Percentiles rank a stretch among this genome's conserved stretches.
These are phyloP conservation scores for Alethe diademata DNA, from an alignment of 2,113 vertebrate species.

Conservation along the genomic window DNA sequence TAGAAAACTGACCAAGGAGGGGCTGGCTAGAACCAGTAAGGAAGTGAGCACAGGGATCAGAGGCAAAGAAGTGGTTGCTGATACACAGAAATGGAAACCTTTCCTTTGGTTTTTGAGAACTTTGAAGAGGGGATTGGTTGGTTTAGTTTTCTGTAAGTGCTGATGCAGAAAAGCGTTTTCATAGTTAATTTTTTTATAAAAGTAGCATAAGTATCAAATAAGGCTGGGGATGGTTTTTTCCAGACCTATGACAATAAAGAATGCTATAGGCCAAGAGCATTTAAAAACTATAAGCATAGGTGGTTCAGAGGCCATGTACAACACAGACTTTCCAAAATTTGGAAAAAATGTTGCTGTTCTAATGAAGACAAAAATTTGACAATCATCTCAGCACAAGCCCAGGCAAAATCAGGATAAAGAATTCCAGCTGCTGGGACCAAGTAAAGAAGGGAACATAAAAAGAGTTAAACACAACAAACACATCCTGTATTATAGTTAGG, in stretches of 20 bases:
- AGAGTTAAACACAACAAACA: neutral
- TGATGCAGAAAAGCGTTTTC: fast-evolving
- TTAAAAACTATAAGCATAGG: neutral
- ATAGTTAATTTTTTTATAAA: neutral
- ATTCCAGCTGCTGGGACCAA: neutral
- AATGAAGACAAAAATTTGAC: neutral
- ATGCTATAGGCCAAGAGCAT: neutral
- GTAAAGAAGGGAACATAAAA: neutral
- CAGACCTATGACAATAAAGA: neutral
- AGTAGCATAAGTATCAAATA: neutral
- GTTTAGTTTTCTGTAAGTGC: neutral
- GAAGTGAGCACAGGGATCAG: neutral
- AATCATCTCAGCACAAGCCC: neutral
- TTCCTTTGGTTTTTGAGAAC: neutral
- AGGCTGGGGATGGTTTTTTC: neutral
- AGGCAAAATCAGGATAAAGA: neutral
- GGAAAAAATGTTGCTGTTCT: neutral
- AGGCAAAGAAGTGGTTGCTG: neutral
- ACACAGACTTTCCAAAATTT: neutral
- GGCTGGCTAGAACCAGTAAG: neutral
- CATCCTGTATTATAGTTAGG: fast-evolving
- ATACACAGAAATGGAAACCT: neutral
- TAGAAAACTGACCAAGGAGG: neutral
- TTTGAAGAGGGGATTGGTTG: neutral
- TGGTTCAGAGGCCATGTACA: neutral